A percentile compares a stretch with the other conserved stretches of the same genome.
These are phyloP conservation scores for Tonatia bakeri DNA, from an alignment of 2,113 vertebrate species.

Conservation along the genomic window DNA sequence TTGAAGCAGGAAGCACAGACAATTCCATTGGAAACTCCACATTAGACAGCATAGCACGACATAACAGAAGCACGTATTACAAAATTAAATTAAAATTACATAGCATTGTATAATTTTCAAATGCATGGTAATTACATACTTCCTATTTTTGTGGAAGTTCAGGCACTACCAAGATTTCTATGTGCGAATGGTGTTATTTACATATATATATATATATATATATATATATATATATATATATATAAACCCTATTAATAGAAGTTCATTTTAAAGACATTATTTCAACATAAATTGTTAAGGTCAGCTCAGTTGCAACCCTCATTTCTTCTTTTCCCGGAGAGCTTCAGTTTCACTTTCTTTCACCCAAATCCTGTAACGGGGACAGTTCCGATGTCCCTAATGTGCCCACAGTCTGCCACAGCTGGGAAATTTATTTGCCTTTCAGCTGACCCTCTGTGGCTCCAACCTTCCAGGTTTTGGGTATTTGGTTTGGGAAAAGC, in stretches of 20 bases:
- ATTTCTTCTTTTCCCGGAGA: background rate
- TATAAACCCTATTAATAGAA: background rate
- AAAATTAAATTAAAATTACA: background rate
- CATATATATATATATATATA: background rate
- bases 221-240: background rate
- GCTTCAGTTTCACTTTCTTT: background rate
- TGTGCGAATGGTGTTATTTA: background rate
- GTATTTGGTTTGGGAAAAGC: constrained; percentile 5
- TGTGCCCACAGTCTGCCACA: background rate
- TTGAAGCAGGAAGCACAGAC: background rate
- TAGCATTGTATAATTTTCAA: background rate
- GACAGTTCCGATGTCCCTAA: background rate
- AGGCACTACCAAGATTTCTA: background rate
- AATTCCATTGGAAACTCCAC: background rate
- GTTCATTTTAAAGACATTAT: background rate
- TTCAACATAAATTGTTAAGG: background rate
- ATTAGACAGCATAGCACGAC: background rate
- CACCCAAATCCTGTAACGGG: background rate
- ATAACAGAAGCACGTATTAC: background rate
- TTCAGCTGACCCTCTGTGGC: background rate
- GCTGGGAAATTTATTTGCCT: background rate
- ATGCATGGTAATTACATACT: background rate
- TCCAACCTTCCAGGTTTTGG: background rate
- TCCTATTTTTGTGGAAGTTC: background rate
- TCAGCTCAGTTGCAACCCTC: background rate